phyloP scores from a whole-genome alignment of 1,140 invertebrate species.

The Drosophila guanche region DNA sequence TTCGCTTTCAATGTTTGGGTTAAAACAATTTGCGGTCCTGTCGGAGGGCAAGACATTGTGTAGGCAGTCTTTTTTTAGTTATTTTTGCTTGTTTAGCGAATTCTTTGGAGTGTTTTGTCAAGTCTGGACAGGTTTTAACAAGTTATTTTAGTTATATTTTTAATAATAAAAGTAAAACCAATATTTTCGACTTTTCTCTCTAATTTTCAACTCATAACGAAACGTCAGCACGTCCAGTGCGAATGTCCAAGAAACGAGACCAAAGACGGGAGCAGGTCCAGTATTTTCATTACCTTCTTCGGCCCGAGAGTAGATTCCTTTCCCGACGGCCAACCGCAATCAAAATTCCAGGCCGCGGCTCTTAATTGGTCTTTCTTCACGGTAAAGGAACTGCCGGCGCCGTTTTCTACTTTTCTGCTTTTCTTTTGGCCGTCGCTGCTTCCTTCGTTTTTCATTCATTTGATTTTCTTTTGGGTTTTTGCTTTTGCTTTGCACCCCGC shows the following conservation, averaged over 20 bases:
- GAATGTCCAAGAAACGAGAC: constrained; percentile 41
- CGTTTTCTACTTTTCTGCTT: constrained; percentile 22
- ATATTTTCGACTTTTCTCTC: no score
- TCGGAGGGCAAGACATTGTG: constrained; percentile 41
- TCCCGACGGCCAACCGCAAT: constrained; percentile 53
- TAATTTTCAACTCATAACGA: constrained; percentile 11
- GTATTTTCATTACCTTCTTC: constrained; percentile 33
- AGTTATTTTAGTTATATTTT: no score
- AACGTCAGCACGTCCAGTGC: constrained; percentile 34
- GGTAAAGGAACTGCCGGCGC: background rate
- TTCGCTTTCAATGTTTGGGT: constrained; percentile 34
- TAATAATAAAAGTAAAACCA: no score
- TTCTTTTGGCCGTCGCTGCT: constrained; percentile 31
- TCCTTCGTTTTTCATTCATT: constrained; percentile 31
- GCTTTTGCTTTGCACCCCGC: constrained; percentile 14
- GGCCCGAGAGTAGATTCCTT: constrained; percentile 21
- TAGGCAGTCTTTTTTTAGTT: constrained; percentile 12
- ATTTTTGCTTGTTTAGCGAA: constrained; percentile 13
- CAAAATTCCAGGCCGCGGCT: constrained; percentile 68
- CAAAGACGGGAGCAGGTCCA: background rate
- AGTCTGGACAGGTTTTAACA: constrained; percentile 7
- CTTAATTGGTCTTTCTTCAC: constrained; percentile 72
- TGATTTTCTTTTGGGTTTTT: constrained; percentile 31
- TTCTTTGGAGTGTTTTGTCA: constrained; percentile 46
- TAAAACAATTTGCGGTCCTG: constrained; percentile 69